phyloP scores from a whole-genome alignment of 2,797 vertebrate genomes.

The Taenioides sp. region DNA sequence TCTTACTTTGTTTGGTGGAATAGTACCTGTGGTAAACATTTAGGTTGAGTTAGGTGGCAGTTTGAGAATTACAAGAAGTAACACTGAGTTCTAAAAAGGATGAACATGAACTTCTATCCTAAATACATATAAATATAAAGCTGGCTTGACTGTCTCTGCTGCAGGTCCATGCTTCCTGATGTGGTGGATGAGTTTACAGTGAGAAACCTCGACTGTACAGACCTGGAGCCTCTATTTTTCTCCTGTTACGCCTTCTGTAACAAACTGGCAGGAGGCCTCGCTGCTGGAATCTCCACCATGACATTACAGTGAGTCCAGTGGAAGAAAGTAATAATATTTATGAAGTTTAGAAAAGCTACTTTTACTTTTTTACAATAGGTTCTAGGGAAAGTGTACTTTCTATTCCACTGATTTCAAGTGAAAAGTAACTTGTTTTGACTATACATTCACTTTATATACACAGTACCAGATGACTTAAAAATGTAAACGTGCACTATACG shows the following conservation, averaged over 20 bases:
- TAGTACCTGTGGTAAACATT: too few species aligned
- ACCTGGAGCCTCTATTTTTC: slow-evolving; percentile 79
- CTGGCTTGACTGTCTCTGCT: slow-evolving; percentile 2
- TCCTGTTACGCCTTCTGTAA: slow-evolving; percentile 81
- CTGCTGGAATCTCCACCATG: slow-evolving; percentile 76
- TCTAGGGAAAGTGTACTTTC: not conserved
- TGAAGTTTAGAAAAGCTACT: not conserved
- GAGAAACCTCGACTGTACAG: slow-evolving; percentile 65
- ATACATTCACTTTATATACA: too few species aligned
- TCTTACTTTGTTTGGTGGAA: too few species aligned
- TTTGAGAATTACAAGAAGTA: too few species aligned
- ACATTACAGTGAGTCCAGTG: slow-evolving; percentile 74
- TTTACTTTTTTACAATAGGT: slow-evolving; percentile 2
- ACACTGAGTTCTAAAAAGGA: too few species aligned
- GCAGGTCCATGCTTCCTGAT: slow-evolving; percentile 82
- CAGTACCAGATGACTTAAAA: too few species aligned
- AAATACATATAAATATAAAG: too few species aligned
- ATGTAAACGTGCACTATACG: too few species aligned
- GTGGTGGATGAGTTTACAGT: slow-evolving; percentile 75
- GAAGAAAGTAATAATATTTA: not conserved
- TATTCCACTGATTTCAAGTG: too few species aligned
- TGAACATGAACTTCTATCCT: too few species aligned
- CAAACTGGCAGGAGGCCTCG: slow-evolving; percentile 79
- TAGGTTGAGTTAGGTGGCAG: too few species aligned
- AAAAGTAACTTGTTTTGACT: too few species aligned